Percentiles rank a stretch among this genome's conserved stretches.
phyloP scores from a whole-genome alignment of 2,113 vertebrate species.

The Recurvirostra avosetta region DNA sequence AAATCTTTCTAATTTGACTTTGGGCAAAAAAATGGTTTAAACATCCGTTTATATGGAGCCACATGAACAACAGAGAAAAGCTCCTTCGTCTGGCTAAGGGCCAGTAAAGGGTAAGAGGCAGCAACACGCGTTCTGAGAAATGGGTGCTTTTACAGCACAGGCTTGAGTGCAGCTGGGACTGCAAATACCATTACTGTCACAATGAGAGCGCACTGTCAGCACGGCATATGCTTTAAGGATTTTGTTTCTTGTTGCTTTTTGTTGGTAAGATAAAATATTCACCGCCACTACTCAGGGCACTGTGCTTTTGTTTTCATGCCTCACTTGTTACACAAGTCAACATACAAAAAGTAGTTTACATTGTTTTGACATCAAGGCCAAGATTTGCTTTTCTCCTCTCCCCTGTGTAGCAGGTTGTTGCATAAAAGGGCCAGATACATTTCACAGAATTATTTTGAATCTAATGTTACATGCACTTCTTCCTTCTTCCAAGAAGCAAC shows the following conservation, averaged over 20 bases:
- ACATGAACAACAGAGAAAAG: not conserved
- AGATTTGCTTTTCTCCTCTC: not conserved
- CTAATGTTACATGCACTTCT: not conserved
- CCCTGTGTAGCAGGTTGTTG: not conserved
- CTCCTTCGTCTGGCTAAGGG: not conserved
- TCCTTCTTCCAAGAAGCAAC: not conserved
- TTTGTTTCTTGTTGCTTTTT: not conserved
- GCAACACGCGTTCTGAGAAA: not conserved
- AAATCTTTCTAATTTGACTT: not conserved
- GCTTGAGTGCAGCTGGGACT: not conserved
- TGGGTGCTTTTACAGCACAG: not conserved
- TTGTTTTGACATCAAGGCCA: not conserved
- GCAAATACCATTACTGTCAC: conserved; percentile 6
- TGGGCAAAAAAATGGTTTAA: not conserved
- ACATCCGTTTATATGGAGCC: not conserved
- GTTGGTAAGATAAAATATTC: conserved; percentile 32
- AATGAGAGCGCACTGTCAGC: not conserved
- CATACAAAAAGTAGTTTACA: conserved; percentile 1
- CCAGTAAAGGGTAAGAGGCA: not conserved
- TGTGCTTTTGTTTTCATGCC: not conserved
- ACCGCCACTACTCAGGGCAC: not conserved
- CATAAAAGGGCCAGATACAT: not conserved
- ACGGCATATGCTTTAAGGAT: not conserved
- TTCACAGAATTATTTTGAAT: not conserved
- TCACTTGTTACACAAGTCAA: conserved; percentile 3